Percentiles rank a stretch among this genome's conserved stretches.
These are phyloP conservation scores for Lateolabrax maculatus DNA, from an alignment of 2,797 vertebrate genomes.

Conservation along the genomic window DNA sequence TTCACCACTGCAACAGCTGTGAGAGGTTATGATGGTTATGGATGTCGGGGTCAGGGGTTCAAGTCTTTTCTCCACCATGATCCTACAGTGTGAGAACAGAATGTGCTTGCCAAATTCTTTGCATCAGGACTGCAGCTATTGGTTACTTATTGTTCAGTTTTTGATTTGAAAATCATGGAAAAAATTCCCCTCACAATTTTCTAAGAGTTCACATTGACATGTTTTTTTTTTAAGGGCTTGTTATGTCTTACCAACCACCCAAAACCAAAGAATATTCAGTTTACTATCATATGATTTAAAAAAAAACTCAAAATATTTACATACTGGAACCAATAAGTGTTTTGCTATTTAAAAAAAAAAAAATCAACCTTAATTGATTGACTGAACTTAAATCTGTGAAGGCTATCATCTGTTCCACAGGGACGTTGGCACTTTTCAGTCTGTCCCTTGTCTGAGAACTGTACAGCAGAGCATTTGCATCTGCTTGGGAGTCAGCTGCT, in stretches of 20 bases:
- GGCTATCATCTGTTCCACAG: neutral
- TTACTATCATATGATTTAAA: neutral
- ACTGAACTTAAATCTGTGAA: neutral
- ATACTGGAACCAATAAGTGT: neutral
- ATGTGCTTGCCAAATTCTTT: neutral
- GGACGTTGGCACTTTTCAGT: neutral
- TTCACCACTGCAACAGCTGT: conserved; percentile 48
- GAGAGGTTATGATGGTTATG: conserved; percentile 28
- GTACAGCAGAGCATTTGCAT: conserved; percentile 54
- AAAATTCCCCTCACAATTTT: too few species aligned
- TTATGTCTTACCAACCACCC: neutral
- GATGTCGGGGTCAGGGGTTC: conserved; percentile 45
- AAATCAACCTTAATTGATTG: neutral
- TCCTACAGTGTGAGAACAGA: conserved; percentile 23
- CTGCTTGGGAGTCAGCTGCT: conserved; percentile 52
- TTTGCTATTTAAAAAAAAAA: too few species aligned
- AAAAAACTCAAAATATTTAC: neutral
- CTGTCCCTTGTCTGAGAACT: neutral
- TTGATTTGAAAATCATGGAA: too few species aligned
- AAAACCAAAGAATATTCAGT: neutral
- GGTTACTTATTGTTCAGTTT: too few species aligned
- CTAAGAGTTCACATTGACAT: too few species aligned
- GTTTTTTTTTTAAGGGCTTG: neutral
- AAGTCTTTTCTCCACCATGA: conserved; percentile 15
- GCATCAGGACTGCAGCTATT: neutral